Conservation (phyloP, 2,113 vertebrate genomes). For the Pollachius pollachius region DNA sequence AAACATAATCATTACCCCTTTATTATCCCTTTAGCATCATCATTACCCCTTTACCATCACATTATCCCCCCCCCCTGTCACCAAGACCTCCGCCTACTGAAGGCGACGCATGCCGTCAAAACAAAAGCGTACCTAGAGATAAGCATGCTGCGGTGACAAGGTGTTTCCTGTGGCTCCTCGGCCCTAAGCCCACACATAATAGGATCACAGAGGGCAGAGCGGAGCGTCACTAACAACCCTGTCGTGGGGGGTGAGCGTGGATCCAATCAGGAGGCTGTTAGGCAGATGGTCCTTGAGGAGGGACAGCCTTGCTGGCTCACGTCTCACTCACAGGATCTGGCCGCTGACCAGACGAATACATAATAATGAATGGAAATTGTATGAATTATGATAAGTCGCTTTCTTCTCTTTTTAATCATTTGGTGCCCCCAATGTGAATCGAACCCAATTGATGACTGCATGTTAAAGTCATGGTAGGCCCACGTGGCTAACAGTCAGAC, state of each 20-base stretch:
- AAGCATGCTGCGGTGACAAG: slow-evolving; percentile 22
- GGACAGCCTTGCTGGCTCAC: slow-evolving; percentile 35
- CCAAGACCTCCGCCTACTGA: too few species aligned
- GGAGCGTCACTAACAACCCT: slow-evolving; percentile 3
- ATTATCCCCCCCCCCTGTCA: too few species aligned
- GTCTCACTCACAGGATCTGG: slow-evolving; percentile 20
- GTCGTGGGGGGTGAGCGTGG: not conserved
- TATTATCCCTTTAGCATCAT: too few species aligned
- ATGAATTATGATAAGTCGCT: not conserved
- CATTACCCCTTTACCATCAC: too few species aligned
- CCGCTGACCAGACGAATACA: slow-evolving; percentile 10
- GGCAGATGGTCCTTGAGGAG: slow-evolving; percentile 24
- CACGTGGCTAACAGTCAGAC: not conserved
- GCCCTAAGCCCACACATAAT: slow-evolving; percentile 45
- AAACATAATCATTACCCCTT: too few species aligned
- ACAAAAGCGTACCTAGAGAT: too few species aligned
- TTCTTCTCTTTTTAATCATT: not conserved
- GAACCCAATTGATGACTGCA: not conserved
- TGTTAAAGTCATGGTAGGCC: too few species aligned
- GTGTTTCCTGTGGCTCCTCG: slow-evolving; percentile 24
- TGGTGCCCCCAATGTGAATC: not conserved
- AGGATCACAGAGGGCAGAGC: slow-evolving; percentile 40
- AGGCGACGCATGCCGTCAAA: too few species aligned
- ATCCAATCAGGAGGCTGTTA: not conserved
- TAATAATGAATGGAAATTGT: not conserved